These are phyloP conservation scores for Patella depressa DNA, from an alignment of 2,888 invertebrate species.

Conservation along the genomic window DNA sequence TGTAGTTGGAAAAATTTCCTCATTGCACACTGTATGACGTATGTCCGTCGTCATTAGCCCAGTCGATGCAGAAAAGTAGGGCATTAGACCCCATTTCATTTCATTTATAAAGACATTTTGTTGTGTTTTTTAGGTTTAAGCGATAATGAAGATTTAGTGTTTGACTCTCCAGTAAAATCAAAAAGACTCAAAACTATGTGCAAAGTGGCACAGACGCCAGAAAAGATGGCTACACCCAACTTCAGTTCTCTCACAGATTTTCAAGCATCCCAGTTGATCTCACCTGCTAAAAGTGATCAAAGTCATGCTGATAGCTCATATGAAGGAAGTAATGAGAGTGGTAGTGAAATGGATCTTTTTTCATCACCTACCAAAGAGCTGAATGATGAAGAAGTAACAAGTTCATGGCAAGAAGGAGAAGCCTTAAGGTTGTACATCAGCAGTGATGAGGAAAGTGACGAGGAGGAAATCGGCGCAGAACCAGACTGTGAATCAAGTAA, in stretches of 20 bases:
- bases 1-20: no score
- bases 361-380: neutral
- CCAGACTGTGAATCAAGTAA: no score
- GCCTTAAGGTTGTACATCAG: slow-evolving; percentile 31
- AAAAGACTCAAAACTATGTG: neutral
- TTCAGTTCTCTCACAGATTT: no score
- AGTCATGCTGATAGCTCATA: slow-evolving; percentile 41
- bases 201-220: neutral
- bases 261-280: no score
- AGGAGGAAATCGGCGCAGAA: slow-evolving; percentile 19
- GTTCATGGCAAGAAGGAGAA: slow-evolving; percentile 6
- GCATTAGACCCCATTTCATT: no score
- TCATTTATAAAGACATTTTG: no score
- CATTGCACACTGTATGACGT: no score
- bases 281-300: no score
- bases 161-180: slow-evolving; percentile 42
- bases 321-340: slow-evolving; percentile 39
- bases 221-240: neutral
- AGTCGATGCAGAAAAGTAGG: no score
- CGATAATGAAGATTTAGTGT: slow-evolving; percentile 49
- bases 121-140: slow-evolving; percentile 26
- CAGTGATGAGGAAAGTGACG: slow-evolving; percentile 28
- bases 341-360: slow-evolving; percentile 37
- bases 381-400: neutral
- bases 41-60: no score